Percentiles rank a stretch among this genome's conserved stretches.
These are phyloP conservation scores for Oryzias javanicus DNA, from an alignment of 2,113 vertebrate species.

Conservation along the genomic window DNA sequence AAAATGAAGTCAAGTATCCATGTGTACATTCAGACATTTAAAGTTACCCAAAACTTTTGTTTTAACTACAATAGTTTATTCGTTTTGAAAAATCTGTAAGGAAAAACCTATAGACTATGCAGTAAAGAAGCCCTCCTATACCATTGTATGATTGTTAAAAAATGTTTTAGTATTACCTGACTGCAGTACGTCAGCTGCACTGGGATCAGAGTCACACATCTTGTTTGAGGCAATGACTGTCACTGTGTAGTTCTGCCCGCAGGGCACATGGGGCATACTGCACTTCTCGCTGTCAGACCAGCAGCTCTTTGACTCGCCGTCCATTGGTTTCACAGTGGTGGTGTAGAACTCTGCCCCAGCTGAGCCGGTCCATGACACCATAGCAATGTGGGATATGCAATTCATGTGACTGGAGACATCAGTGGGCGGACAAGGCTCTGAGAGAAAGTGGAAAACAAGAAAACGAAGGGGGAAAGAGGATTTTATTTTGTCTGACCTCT, in stretches of 20 bases:
- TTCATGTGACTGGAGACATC: constrained; percentile 58
- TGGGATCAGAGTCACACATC: constrained; percentile 69
- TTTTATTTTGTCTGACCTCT: no score
- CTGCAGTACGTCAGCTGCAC: constrained; percentile 39
- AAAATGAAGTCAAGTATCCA: neutral
- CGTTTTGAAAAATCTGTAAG: no score
- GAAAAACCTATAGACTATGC: no score
- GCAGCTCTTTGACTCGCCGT: constrained; percentile 55
- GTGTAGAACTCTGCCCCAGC: constrained; percentile 62
- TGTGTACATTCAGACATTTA: neutral
- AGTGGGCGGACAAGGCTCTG: constrained; percentile 71
- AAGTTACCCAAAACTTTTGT: neutral
- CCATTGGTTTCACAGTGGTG: constrained; percentile 37
- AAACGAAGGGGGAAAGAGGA: no score
- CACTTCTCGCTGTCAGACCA: constrained; percentile 65
- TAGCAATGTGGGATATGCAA: constrained; percentile 70
- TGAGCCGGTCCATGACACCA: constrained; percentile 63
- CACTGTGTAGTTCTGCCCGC: constrained; percentile 68
- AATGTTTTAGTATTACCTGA: constrained; percentile 59
- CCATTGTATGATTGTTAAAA: neutral
- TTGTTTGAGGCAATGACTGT: constrained; percentile 64
- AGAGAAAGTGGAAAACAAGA: neutral
- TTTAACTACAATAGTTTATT: neutral
- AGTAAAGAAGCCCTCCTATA: neutral
- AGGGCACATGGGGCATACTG: constrained; percentile 60